Evolutionary conservation across 1,140 invertebrate genomes (phyloP).

Genomic region (Ips typographus): DNA sequence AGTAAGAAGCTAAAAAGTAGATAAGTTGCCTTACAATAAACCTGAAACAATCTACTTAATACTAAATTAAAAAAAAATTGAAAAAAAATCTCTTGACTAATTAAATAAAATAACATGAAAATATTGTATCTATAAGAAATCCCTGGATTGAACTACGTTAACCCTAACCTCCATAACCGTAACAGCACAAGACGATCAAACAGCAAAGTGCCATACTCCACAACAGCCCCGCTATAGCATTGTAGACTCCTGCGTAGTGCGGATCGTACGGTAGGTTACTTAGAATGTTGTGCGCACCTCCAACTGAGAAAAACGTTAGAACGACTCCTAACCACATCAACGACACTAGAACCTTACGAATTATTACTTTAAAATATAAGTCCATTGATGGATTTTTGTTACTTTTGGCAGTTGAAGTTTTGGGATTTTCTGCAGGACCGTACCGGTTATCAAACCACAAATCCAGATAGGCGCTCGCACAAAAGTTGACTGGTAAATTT

Average conservation of each 20-base stretch:
- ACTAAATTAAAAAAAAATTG: no score
- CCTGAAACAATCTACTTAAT: no score
- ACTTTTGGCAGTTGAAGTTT: constrained; percentile 16
- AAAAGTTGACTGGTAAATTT: constrained; percentile 19
- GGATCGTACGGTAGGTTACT: constrained; percentile 8
- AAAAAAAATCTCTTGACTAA: no score
- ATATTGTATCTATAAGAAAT: no score
- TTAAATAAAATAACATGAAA: no score
- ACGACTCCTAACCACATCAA: constrained; percentile 5
- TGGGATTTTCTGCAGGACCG: constrained; percentile 5
- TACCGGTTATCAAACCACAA: constrained; percentile 14
- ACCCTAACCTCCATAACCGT: constrained; percentile 21
- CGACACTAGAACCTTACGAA: constrained; percentile 1
- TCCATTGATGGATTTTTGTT: not conserved
- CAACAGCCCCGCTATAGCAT: not conserved
- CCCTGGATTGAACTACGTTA: no score
- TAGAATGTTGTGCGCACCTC: not conserved
- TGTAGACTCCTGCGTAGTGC: constrained; percentile 4
- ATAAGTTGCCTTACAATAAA: no score
- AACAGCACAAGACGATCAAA: constrained; percentile 19
- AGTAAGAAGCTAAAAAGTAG: no score
- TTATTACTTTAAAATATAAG: not conserved
- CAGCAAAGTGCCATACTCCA: constrained; percentile 26
- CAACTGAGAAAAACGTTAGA: not conserved
- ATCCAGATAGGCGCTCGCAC: constrained; percentile 22